Evolutionary conservation across 1,140 invertebrate genomes (phyloP).

Genomic region (Hyphantria cunea): DNA sequence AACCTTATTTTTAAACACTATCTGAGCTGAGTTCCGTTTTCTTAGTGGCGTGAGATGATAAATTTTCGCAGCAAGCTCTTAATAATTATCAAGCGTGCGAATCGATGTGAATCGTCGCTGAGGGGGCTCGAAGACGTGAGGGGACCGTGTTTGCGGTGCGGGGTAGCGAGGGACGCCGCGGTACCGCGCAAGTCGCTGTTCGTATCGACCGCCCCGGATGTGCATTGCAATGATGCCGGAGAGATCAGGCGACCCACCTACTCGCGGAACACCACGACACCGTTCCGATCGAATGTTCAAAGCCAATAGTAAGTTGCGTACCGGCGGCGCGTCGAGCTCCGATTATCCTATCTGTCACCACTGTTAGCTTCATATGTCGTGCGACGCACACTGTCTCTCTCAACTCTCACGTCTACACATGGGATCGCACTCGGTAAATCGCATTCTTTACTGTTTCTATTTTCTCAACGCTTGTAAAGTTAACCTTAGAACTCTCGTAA

Average conservation of each 20-base stretch:
- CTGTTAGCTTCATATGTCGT: constrained; percentile 9
- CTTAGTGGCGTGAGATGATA: constrained; percentile 43
- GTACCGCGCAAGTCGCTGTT: constrained; percentile 72
- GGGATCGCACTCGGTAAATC: not conserved
- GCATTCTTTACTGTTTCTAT: not conserved
- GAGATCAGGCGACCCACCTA: constrained; percentile 69
- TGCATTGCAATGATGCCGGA: constrained; percentile 72
- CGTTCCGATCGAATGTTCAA: constrained; percentile 41
- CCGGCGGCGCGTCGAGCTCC: too few relatives aligned
- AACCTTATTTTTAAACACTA: not conserved
- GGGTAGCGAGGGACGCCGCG: constrained; percentile 55
- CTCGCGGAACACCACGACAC: constrained; percentile 55
- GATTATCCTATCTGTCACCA: not conserved
- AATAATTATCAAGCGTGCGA: constrained; percentile 73
- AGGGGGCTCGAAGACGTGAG: constrained; percentile 63
- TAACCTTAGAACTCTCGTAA: too few relatives aligned
- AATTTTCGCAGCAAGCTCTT: constrained; percentile 59
- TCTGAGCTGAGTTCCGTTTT: constrained; percentile 29
- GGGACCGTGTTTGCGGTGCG: constrained; percentile 46
- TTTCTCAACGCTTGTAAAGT: too few relatives aligned
- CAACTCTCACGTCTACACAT: too few relatives aligned
- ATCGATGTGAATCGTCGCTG: constrained; percentile 69
- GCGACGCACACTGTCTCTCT: not conserved
- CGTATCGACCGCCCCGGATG: constrained; percentile 78
- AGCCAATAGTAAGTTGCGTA: constrained; percentile 26